Conservation (phyloP, 2,113 vertebrate genomes). For the Triplophysa tibetana region DNA sequence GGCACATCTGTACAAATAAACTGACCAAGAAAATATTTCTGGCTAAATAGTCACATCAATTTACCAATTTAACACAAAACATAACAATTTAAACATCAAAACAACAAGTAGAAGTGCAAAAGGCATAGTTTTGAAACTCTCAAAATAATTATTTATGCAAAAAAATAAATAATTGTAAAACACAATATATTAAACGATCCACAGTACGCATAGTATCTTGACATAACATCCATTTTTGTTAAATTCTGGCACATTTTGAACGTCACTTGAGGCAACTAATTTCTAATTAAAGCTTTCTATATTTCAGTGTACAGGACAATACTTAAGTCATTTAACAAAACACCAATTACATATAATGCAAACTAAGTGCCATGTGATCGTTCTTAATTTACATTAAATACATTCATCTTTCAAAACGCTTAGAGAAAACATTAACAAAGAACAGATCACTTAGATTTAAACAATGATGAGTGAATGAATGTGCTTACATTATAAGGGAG, state of each 20-base stretch:
- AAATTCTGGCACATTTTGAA: constrained; percentile 15
- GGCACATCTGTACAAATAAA: constrained; percentile 20
- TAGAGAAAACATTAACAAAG: background rate
- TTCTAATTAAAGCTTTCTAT: constrained; percentile 16
- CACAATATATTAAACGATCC: constrained; percentile 9
- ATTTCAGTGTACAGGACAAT: constrained; percentile 6
- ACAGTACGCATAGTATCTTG: constrained; percentile 1
- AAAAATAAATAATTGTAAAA: background rate
- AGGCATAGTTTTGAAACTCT: constrained; percentile 27
- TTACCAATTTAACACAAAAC: background rate
- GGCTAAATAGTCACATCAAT: background rate
- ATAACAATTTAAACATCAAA: background rate
- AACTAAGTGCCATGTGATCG: constrained; percentile 8
- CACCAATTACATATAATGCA: constrained; percentile 17
- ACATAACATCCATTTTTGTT: constrained; percentile 1
- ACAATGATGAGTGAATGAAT: background rate
- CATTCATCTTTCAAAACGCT: constrained; percentile 16
- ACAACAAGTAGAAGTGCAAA: constrained; percentile 13
- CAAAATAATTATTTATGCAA: background rate
- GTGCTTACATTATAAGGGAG: background rate
- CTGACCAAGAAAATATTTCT: constrained; percentile 3
- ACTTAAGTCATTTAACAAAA: constrained; percentile 25
- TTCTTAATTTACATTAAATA: constrained; percentile 26
- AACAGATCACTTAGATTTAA: background rate
- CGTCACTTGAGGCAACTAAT: constrained; percentile 27